Conservation (phyloP, 2,888 invertebrate species). For the Scaeva pyrastri region DNA sequence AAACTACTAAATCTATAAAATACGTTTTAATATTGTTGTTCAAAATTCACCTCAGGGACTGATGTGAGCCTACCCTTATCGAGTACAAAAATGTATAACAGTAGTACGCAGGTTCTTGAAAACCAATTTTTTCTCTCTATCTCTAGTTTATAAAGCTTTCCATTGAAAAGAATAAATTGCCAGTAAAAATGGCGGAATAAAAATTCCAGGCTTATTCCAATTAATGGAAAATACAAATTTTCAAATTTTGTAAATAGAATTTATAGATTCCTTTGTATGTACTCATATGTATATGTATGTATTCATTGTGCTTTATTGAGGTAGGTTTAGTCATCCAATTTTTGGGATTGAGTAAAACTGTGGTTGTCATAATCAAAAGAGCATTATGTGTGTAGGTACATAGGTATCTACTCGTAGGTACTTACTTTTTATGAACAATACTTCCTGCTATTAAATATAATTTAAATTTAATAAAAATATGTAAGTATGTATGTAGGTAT, state of each 20-base stretch:
- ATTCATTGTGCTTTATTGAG: slow-evolving; percentile 47
- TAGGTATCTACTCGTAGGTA: too few relatives aligned
- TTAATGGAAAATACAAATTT: slow-evolving; percentile 34
- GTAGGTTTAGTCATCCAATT: slow-evolving; percentile 54
- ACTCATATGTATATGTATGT: not conserved
- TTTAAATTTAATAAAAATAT: too few relatives aligned
- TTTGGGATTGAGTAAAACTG: slow-evolving; percentile 8
- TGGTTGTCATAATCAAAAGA: not conserved
- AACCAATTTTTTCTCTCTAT: slow-evolving; percentile 3
- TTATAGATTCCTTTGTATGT: not conserved
- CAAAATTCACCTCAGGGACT: not conserved
- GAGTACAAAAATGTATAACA: not conserved
- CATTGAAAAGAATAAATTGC: slow-evolving; percentile 51
- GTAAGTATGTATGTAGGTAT: too few relatives aligned
- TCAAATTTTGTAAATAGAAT: slow-evolving; percentile 28
- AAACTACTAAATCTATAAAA: too few relatives aligned
- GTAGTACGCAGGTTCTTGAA: slow-evolving; percentile 47
- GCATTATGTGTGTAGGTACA: too few relatives aligned
- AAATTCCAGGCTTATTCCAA: slow-evolving; percentile 22
- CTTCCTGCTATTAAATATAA: too few relatives aligned
- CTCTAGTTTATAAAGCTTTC: slow-evolving; percentile 31
- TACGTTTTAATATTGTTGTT: not conserved
- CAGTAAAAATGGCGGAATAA: slow-evolving; percentile 57
- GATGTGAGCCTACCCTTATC: slow-evolving; percentile 27
- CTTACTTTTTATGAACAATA: too few relatives aligned